Evolutionary conservation across 2,888 invertebrate genomes (phyloP).

Genomic region (Drosophila hamatofila): DNA sequence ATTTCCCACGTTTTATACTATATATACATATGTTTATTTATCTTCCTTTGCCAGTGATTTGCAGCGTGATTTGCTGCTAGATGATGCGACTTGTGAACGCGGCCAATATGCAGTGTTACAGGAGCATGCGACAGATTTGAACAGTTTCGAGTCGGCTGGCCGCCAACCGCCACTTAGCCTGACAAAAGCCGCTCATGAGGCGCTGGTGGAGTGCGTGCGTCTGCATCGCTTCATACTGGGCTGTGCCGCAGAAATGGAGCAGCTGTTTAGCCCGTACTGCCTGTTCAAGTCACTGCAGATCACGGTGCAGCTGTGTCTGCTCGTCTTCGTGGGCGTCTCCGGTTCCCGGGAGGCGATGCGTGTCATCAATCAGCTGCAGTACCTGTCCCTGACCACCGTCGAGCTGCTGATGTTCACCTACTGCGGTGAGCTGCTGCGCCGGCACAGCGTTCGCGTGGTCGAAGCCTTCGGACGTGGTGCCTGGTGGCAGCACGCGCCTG

Average conservation of each 20-base stretch:
- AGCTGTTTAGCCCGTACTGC: slow-evolving; percentile 83
- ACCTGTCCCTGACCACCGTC: slow-evolving; percentile 72
- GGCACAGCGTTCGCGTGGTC: slow-evolving; percentile 79
- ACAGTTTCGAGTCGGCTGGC: slow-evolving; percentile 9
- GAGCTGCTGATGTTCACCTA: slow-evolving; percentile 83
- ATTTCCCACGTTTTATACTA: too few species aligned
- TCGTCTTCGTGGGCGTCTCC: slow-evolving; percentile 82
- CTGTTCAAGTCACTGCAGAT: slow-evolving; percentile 84
- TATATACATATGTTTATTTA: background rate
- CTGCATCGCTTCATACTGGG: slow-evolving; percentile 83
- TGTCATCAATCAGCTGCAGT: slow-evolving; percentile 79
- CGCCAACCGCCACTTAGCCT: slow-evolving; percentile 1
- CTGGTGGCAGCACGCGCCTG: slow-evolving; percentile 75
- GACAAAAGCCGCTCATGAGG: slow-evolving; percentile 33
- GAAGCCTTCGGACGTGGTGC: slow-evolving; percentile 80
- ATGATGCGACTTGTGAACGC: slow-evolving; percentile 61
- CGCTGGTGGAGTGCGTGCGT: slow-evolving; percentile 80
- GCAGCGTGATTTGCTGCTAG: slow-evolving; percentile 45
- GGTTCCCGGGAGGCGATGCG: slow-evolving; percentile 66
- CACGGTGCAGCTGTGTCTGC: slow-evolving; percentile 83
- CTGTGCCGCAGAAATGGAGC: slow-evolving; percentile 80
- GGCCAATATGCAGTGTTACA: slow-evolving; percentile 73
- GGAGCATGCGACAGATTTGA: slow-evolving; percentile 71
- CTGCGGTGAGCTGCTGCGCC: slow-evolving; percentile 78
- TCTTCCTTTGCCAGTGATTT: slow-evolving; percentile 29